A percentile compares a stretch with the other conserved stretches of the same genome.
phyloP scores from a whole-genome alignment of 2,888 invertebrate genomes.

The Amblyjoppa proteus region DNA sequence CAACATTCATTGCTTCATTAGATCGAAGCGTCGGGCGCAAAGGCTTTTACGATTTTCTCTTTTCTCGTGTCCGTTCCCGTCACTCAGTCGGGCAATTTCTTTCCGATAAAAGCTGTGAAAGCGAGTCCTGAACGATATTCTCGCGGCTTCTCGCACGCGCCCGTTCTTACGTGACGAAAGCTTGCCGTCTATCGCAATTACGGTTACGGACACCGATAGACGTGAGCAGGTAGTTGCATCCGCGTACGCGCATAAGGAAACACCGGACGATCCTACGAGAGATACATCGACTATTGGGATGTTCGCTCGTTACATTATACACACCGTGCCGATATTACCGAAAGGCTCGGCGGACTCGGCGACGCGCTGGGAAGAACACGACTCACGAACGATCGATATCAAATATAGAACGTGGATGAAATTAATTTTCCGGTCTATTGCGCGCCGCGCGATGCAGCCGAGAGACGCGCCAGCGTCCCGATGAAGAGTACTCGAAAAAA shows the following conservation, averaged over 20 bases:
- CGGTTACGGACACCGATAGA: conserved; percentile 21
- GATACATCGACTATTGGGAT: conserved; percentile 51
- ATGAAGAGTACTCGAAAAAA: too few species aligned
- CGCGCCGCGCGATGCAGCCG: conserved; percentile 24
- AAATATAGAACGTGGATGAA: conserved; percentile 51
- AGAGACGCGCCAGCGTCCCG: too few species aligned
- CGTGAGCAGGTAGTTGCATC: conserved; percentile 9
- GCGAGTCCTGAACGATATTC: neutral
- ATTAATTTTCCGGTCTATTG: conserved; percentile 34
- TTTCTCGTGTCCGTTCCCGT: neutral
- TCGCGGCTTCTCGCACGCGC: conserved; percentile 9
- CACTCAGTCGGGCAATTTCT: neutral
- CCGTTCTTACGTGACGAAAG: conserved; percentile 19
- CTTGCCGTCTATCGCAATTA: neutral
- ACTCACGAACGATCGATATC: conserved; percentile 53
- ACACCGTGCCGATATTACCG: neutral
- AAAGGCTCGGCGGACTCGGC: neutral
- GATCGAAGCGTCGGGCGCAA: neutral
- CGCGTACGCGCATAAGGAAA: conserved; percentile 31
- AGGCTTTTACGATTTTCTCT: neutral
- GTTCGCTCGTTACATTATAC: conserved; percentile 18
- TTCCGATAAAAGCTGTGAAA: conserved; percentile 7
- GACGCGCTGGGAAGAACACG: neutral
- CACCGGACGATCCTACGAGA: conserved; percentile 54
- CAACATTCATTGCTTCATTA: conserved; percentile 20